phyloP scores from a whole-genome alignment of 1,140 invertebrate species.

The Bombus pyrosoma region DNA sequence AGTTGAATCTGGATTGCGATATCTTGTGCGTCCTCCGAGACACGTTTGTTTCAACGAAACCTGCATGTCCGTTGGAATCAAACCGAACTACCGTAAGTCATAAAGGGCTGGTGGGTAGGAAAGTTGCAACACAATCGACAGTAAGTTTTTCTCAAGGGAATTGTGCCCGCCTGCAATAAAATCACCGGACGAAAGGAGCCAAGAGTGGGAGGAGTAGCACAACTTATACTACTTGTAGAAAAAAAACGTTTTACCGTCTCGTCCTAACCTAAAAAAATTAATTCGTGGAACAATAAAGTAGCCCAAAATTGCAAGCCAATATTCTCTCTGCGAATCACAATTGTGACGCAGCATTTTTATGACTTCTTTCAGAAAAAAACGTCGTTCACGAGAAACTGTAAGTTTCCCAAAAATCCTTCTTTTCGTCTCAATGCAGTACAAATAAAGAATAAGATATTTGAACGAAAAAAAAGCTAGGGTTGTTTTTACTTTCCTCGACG shows the following conservation, averaged over 20 bases:
- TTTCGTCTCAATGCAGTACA: background rate
- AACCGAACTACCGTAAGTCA: background rate
- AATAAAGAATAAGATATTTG: background rate
- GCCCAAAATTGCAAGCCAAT: background rate
- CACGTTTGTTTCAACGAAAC: background rate
- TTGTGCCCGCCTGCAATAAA: background rate
- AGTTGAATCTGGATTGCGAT: background rate
- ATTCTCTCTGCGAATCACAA: background rate
- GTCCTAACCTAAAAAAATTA: background rate
- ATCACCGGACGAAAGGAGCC: background rate
- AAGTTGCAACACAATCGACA: background rate
- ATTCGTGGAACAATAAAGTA: background rate
- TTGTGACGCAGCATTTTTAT: background rate
- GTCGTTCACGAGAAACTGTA: no score
- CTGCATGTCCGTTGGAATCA: background rate
- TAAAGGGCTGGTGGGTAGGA: background rate
- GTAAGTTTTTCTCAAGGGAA: background rate
- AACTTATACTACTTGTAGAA: background rate
- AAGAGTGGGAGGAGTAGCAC: no score
- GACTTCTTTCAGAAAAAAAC: background rate
- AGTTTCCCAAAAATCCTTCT: no score
- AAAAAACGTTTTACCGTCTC: background rate
- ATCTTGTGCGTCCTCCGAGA: background rate
- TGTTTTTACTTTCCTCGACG: background rate
- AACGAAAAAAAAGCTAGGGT: background rate